phyloP scores from a whole-genome alignment of 2,888 invertebrate genomes.

The Drosophila niveifrons region DNA sequence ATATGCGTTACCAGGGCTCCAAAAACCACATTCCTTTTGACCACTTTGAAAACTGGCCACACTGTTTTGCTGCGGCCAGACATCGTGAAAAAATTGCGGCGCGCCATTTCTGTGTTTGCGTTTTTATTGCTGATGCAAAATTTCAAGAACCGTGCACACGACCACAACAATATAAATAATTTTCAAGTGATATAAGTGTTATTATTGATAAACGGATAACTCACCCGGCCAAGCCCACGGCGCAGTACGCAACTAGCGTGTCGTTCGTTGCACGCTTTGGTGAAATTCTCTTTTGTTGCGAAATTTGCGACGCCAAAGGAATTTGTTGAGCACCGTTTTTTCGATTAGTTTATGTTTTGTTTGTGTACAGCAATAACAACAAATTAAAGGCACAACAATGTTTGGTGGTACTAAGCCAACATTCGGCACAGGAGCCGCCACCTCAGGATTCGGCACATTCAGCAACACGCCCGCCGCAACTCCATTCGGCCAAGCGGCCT shows the following conservation, averaged over 20 bases:
- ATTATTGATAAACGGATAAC: background rate
- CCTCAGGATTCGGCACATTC: conserved; percentile 82
- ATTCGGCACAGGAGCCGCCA: conserved; percentile 85
- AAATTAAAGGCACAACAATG: conserved; percentile 55
- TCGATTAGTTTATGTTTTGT: conserved; percentile 38
- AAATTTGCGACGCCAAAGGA: conserved; percentile 21
- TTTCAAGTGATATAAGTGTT: conserved; percentile 22
- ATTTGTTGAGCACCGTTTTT: conserved; percentile 11
- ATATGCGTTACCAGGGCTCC: conserved; percentile 3
- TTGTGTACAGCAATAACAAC: conserved; percentile 17
- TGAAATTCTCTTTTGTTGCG: conserved; percentile 26
- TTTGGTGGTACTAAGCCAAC: conserved; percentile 85
- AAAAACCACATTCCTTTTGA: background rate
- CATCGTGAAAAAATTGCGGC: conserved; percentile 70
- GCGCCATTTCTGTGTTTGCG: conserved; percentile 68
- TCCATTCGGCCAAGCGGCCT: conserved; percentile 86
- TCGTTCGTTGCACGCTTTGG: conserved; percentile 9
- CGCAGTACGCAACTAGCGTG: conserved; percentile 4
- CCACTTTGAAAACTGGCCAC: conserved; percentile 14
- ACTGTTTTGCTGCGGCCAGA: conserved; percentile 29
- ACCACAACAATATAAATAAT: background rate
- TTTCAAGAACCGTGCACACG: background rate
- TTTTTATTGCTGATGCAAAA: background rate
- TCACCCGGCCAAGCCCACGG: background rate
- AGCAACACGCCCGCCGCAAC: conserved; percentile 82